phyloP scores from a whole-genome alignment of 2,113 vertebrate genomes.

The Sclerurus mexicanus region DNA sequence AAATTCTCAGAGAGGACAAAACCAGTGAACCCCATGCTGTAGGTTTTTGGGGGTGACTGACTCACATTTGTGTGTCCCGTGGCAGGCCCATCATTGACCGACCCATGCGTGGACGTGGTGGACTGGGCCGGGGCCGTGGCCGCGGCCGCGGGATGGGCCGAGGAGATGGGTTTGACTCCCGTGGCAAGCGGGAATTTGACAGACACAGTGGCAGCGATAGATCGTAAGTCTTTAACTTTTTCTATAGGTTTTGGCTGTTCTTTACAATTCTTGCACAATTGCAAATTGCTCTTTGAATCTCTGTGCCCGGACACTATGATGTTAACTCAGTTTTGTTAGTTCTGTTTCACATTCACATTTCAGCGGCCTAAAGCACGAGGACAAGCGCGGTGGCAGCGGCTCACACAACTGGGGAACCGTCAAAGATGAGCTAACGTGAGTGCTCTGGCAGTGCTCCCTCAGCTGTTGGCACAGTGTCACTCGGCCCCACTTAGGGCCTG shows the following conservation, averaged over 20 bases:
- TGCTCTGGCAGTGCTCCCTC: slow-evolving; percentile 32
- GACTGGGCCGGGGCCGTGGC: slow-evolving; percentile 85
- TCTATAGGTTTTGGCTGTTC: neutral
- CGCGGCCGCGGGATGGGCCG: slow-evolving; percentile 93
- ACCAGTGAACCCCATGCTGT: fast-evolving
- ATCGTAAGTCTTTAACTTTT: slow-evolving; percentile 85
- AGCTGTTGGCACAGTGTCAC: neutral
- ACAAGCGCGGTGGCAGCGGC: slow-evolving; percentile 96
- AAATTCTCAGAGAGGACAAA: neutral
- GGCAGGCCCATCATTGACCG: slow-evolving; percentile 86
- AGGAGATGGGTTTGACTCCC: slow-evolving; percentile 92
- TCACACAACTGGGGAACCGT: slow-evolving; percentile 99
- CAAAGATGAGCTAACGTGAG: slow-evolving; percentile 96
- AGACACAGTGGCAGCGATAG: slow-evolving; percentile 96
- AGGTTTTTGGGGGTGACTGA: fast-evolving
- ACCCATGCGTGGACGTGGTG: slow-evolving; percentile 90
- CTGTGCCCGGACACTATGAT: slow-evolving; percentile 74
- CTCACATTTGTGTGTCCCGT: neutral
- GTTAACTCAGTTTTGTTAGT: slow-evolving; percentile 90
- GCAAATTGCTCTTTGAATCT: slow-evolving; percentile 44
- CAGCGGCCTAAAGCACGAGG: slow-evolving; percentile 96
- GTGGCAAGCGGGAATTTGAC: slow-evolving; percentile 98
- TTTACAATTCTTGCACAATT: neutral
- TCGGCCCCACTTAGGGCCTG: neutral
- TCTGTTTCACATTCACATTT: slow-evolving; percentile 87